Conservation (phyloP, 2,113 vertebrate genomes). For the Chascanopsetta lugubris region DNA sequence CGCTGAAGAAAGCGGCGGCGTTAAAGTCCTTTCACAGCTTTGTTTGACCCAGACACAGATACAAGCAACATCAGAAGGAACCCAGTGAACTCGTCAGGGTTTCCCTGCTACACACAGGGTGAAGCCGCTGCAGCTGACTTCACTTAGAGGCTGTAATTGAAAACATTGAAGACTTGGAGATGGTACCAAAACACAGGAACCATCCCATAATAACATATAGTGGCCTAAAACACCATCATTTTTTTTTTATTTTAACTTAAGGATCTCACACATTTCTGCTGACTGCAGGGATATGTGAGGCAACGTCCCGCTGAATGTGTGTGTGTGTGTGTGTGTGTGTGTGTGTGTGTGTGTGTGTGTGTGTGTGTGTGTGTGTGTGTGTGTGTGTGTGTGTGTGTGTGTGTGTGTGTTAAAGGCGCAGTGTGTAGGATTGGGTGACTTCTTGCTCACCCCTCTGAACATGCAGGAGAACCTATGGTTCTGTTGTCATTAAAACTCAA, state of each 20-base stretch:
- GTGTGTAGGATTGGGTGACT: too few relatives aligned
- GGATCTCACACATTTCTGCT: slow-evolving; percentile 18
- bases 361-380: too few relatives aligned
- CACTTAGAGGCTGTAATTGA: slow-evolving; percentile 61
- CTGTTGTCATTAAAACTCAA: too few relatives aligned
- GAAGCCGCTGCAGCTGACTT: slow-evolving; percentile 60
- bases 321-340: background rate
- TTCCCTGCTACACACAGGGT: slow-evolving; percentile 34
- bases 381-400: too few relatives aligned
- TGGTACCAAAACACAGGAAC: slow-evolving; percentile 30
- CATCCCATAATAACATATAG: slow-evolving; percentile 33
- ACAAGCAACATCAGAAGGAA: slow-evolving; percentile 62
- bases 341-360: too few relatives aligned
- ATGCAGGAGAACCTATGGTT: too few relatives aligned
- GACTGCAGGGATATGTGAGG: slow-evolving; percentile 7
- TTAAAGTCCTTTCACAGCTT: slow-evolving; percentile 72
- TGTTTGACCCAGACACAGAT: slow-evolving; percentile 62
- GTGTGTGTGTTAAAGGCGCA: too few relatives aligned
- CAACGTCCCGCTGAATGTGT: slow-evolving; percentile 12
- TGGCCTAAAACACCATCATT: slow-evolving; percentile 23
- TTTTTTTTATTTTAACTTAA: slow-evolving; percentile 2
- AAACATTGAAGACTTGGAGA: slow-evolving; percentile 56
- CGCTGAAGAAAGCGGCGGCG: slow-evolving; percentile 61
- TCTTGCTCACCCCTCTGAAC: too few relatives aligned
- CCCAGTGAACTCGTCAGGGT: slow-evolving; percentile 69